phyloP scores from a whole-genome alignment of 2,797 vertebrate species.

The Microctenopoma lineatum region DNA sequence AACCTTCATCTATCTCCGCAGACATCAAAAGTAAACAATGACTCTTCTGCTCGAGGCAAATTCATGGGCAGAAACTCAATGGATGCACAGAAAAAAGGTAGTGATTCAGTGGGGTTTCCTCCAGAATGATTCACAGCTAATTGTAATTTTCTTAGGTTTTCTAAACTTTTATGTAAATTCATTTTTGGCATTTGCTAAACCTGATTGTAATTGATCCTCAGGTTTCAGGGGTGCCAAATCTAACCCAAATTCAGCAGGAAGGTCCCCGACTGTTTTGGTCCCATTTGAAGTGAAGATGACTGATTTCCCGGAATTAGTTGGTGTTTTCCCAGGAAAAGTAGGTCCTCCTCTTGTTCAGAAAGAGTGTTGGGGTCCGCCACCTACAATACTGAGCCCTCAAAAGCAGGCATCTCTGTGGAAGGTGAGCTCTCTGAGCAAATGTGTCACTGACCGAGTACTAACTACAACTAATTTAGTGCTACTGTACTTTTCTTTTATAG shows the following conservation, averaged over 20 bases:
- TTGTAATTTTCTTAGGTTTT: no score
- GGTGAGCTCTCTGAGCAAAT: conserved; percentile 38
- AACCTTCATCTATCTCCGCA: conserved; percentile 26
- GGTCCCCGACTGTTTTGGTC: conserved; percentile 42
- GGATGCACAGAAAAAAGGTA: conserved; percentile 66
- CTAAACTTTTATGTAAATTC: neutral
- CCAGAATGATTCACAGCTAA: neutral
- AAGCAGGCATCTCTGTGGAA: conserved; percentile 41
- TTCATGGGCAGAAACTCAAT: conserved; percentile 34
- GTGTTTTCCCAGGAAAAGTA: conserved; percentile 37
- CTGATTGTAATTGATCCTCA: conserved; percentile 28
- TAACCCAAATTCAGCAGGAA: conserved; percentile 50
- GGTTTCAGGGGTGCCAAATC: conserved; percentile 61
- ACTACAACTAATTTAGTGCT: neutral
- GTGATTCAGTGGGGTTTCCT: neutral
- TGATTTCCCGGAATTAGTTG: conserved; percentile 87
- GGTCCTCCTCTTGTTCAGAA: conserved; percentile 30
- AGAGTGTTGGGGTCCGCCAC: conserved; percentile 59
- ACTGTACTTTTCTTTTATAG: conserved; percentile 29
- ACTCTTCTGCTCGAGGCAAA: conserved; percentile 39
- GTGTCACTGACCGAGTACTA: neutral
- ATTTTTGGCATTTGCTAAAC: neutral
- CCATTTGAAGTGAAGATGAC: conserved; percentile 84
- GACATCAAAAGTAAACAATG: conserved; percentile 49
- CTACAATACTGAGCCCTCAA: conserved; percentile 16